Evolutionary conservation across 2,113 vertebrate species (phyloP), one percentile per base, ranked within the genome.

Genomic region (Eurypyga helias): DNA sequence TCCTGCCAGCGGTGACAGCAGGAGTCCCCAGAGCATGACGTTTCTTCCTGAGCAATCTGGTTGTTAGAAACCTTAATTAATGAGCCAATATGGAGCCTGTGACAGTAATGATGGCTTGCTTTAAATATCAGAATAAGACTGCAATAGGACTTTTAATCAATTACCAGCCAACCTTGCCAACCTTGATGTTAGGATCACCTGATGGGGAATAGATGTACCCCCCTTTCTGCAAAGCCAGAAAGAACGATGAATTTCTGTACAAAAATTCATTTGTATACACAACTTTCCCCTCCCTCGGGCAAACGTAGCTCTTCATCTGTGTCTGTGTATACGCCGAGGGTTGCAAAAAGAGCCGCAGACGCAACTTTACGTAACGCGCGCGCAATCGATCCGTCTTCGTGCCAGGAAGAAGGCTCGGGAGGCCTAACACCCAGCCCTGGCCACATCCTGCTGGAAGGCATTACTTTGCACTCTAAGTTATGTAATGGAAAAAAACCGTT

Each of bases 11-110:
- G 3, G 62, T 86, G 82, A 90, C 85, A 95, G 85, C 90, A 52
- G 94, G 79, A 85, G 54, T 52, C 71, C 52, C 52, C 58, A 13
- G 85, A 65, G 82, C 33, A 0, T 33, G 70, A 29, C 0, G 1
- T 28, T 90, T 43, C 62, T 76, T 93, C 79, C 92, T 45, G 66
- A 83, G 60, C 83, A 81, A 36, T 69, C 67, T 66, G 54, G 33
- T 70, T 4, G 2, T 83, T 92, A 81, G 84, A 77, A 90, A 36
- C 54, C 46, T 71, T 89, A 90, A 93, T 97, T 92, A 96, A 93
- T 13, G 62, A 88, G 71, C 62, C 29, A 48, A 28, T 71, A 33
- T 9, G 71, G 0, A 2, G 66, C 85, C 0, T 4, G 18, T 3
- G 14, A 14, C 0, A 0, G 33, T 14, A 64, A 18, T 7, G 45